phyloP scores from a whole-genome alignment of 1,140 invertebrate species.

The Halyomorpha halys region DNA sequence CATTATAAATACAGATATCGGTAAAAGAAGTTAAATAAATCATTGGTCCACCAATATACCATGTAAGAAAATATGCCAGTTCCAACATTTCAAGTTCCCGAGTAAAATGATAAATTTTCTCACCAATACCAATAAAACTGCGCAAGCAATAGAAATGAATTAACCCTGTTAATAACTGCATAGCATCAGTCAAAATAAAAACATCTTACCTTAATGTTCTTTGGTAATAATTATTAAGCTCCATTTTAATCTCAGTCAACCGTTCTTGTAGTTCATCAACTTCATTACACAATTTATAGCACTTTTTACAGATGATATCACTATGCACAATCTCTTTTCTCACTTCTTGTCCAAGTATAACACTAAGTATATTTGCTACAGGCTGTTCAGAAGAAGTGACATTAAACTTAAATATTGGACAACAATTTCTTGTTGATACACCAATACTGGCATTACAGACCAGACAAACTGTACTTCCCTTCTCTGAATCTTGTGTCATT shows the following conservation, averaged over 20 bases:
- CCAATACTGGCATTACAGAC: conserved; percentile 45
- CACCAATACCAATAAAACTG: too few relatives aligned
- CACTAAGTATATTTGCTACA: conserved; percentile 39
- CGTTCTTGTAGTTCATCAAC: conserved; percentile 47
- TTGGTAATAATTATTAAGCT: conserved; percentile 39
- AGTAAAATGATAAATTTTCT: too few relatives aligned
- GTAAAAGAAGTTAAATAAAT: too few relatives aligned
- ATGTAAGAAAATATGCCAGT: too few relatives aligned
- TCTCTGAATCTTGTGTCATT: conserved; percentile 21
- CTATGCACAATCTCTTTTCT: conserved; percentile 42
- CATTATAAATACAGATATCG: too few relatives aligned
- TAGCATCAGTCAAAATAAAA: too few relatives aligned
- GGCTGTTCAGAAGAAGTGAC: conserved; percentile 37
- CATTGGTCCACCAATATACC: too few relatives aligned
- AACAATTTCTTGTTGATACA: conserved; percentile 41
- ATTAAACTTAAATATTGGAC: conserved; percentile 41
- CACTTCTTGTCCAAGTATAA: conserved; percentile 41
- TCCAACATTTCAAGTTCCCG: too few relatives aligned
- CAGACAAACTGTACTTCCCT: conserved; percentile 36
- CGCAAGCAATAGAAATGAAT: too few relatives aligned
- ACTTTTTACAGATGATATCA: conserved; percentile 50
- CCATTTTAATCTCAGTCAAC: conserved; percentile 39
- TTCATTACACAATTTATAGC: conserved; percentile 49
- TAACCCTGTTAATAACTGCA: too few relatives aligned
- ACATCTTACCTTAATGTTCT: conserved; percentile 35